Evolutionary conservation across 1,140 invertebrate species (phyloP).

Genomic region (Ostrea edulis): DNA sequence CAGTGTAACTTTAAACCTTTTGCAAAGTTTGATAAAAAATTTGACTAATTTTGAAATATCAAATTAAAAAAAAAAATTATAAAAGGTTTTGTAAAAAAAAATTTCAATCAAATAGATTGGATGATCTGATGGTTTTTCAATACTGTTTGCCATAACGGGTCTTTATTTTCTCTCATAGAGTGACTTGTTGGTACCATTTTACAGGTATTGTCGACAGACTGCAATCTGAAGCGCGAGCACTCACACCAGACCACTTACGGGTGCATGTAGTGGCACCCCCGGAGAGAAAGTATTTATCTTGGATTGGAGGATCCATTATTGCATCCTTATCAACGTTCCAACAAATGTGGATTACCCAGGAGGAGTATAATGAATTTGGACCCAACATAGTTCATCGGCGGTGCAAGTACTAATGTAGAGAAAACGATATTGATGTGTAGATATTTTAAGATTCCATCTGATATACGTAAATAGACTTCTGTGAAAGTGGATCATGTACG

Average conservation of each 20-base stretch:
- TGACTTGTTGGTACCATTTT: not conserved
- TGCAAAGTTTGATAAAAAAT: no score
- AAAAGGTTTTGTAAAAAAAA: no score
- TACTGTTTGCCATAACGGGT: no score
- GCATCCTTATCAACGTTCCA: conserved; percentile 84
- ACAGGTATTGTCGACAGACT: conserved; percentile 46
- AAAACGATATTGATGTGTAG: not conserved
- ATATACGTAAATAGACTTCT: no score
- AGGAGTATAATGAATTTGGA: conserved; percentile 93
- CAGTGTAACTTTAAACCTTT: no score
- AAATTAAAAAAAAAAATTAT: no score
- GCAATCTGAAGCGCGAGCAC: not conserved
- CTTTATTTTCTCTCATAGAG: no score
- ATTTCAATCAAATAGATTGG: no score
- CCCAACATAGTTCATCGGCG: conserved; percentile 93
- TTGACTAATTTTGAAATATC: no score
- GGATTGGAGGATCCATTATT: conserved; percentile 82
- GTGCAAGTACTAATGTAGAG: conserved; percentile 79
- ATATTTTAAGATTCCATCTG: not conserved
- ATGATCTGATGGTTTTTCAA: no score
- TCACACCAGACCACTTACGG: conserved; percentile 11
- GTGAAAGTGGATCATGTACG: no score
- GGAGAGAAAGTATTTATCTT: conserved; percentile 70
- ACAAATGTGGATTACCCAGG: conserved; percentile 80
- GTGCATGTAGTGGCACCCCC: conserved; percentile 87